Base-by-base conservation (phyloP, 2,797 vertebrate species). In the Gadopsis marmoratus region DNA sequence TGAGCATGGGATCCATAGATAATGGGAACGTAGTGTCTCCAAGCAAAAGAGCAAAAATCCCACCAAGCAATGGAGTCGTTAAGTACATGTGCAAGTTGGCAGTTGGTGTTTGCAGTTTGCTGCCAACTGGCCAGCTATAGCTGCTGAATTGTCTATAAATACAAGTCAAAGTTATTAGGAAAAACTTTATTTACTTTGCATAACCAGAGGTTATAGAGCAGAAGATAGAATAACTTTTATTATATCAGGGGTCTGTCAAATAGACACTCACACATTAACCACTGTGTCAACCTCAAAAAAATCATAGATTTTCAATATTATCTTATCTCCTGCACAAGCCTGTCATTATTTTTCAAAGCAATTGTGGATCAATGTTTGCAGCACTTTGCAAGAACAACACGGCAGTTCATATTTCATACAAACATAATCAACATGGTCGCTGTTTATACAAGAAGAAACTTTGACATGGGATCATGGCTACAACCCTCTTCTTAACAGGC, bases 51-150 rank as follows among this genome's bases (percentile, higher is more conserved):
- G 51, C 23, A 14, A 37, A 62, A 71, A 66, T 67, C 69, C 35
- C 50, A 67, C 59, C 63, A 51, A 63, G 56, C 60, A 60, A 48
- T 55, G 29, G 29, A 75, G 37, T 43, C 16, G 54, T 62, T 81
- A 72, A 81, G 76, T 67, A 76, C 31, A 81, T 41, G 50, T 23
- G 31, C 62, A 77, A 60, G 1, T 82, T 84, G 74, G 59, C 64
- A 66, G 35, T 74, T 79, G 43, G 50, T 71, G 73, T 71, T 47
- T 23, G 29, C 51, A 33, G 70, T 72, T 81, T 66, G 31, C 41
- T 23, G 61, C 45, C 63, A 62, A 76, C 14, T 71, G 68, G 21
- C 47, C 55, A 11, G 48, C 47, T 39, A 26, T 26, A 55, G 43
- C 56, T 29, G 5, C 41, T 26, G 33, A 3, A 61, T 63, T 65